Evolutionary conservation across 2,113 vertebrate genomes (phyloP).

Genomic region (Cacatua alba): DNA sequence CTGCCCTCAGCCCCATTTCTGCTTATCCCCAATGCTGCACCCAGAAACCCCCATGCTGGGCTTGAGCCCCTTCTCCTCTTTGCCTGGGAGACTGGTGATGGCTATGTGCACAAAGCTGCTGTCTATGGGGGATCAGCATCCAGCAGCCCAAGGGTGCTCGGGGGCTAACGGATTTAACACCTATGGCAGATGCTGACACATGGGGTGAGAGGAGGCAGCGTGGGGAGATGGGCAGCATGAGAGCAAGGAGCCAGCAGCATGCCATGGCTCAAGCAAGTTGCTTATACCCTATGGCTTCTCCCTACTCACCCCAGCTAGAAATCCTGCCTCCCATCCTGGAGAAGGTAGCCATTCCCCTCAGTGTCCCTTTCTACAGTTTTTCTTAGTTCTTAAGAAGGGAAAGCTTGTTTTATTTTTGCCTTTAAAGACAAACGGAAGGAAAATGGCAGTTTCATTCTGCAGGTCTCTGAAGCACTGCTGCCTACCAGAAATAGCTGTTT

Average conservation of each 20-base stretch:
- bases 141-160: fast-evolving
- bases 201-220: neutral
- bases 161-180: neutral
- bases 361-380: neutral
- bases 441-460: neutral
- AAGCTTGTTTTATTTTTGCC: neutral
- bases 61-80: neutral
- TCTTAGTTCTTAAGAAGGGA: neutral
- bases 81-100: neutral
- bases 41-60: neutral
- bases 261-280: fast-evolving
- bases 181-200: neutral
- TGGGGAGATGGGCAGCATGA: neutral
- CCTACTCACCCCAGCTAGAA: neutral
- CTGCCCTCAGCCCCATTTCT: fast-evolving
- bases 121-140: neutral
- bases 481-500: neutral
- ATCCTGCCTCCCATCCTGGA: neutral
- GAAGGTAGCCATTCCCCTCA: neutral
- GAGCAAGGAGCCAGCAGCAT: neutral
- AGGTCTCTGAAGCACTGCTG: neutral
- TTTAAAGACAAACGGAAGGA: neutral
- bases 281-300: neutral
- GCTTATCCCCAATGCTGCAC: neutral
- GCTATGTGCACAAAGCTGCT: neutral